Evolutionary conservation across 2,888 invertebrate species (phyloP).

Genomic region (Erynnis tages): DNA sequence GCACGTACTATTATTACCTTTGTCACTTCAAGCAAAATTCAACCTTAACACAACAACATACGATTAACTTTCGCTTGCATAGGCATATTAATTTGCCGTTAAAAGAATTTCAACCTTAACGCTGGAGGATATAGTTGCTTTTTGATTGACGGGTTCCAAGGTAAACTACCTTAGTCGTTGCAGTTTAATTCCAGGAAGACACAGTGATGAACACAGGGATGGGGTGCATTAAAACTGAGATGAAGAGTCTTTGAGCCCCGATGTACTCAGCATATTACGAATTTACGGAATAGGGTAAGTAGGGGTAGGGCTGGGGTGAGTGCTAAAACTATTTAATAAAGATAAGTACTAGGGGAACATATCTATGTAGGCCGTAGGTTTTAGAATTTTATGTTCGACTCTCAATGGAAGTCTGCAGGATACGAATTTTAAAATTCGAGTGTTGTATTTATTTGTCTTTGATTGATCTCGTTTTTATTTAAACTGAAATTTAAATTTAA

Average conservation of each 20-base stretch:
- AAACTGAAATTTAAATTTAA: no score
- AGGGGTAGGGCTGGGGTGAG: conserved; percentile 14
- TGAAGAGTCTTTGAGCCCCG: conserved; percentile 18
- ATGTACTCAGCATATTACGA: conserved; percentile 26
- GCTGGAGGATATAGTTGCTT: not conserved
- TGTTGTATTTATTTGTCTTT: no score
- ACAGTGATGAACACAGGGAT: conserved; percentile 49
- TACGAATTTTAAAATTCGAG: no score
- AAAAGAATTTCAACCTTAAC: not conserved
- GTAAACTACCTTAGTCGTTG: conserved; percentile 11
- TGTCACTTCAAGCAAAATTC: not conserved
- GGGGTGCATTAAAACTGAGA: conserved; percentile 48
- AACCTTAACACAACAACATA: not conserved
- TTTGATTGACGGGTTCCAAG: not conserved
- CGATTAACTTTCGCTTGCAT: not conserved
- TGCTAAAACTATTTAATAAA: not conserved
- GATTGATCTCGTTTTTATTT: no score
- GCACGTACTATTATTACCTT: conserved; percentile 47
- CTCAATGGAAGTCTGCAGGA: not conserved
- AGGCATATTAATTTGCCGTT: not conserved
- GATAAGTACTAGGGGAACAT: not conserved
- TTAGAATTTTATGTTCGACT: not conserved
- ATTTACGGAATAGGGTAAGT: conserved; percentile 19
- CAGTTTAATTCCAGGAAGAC: conserved; percentile 42
- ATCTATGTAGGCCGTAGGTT: not conserved